A percentile compares a stretch with the other conserved stretches of the same genome.
Conservation (phyloP, 2,888 invertebrate species). For the Drosophila nr. medialis region DNA sequence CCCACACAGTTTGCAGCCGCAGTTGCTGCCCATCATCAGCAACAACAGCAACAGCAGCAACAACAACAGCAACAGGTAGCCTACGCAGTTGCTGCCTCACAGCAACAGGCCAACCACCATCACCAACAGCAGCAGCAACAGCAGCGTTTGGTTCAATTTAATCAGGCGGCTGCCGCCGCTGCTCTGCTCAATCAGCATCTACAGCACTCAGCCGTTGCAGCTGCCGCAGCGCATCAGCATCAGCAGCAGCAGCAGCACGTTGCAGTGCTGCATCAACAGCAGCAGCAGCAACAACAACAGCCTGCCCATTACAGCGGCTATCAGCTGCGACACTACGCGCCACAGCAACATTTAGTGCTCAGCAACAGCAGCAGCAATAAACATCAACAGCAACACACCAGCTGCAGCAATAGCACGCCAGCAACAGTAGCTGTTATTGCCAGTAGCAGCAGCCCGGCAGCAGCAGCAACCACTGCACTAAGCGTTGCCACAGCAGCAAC, state of each 20-base stretch:
- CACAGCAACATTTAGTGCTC: conserved; percentile 68
- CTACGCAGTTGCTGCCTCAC: conserved; percentile 59
- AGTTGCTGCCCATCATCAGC: conserved; percentile 78
- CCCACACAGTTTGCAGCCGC: conserved; percentile 81
- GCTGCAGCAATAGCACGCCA: conserved; percentile 50
- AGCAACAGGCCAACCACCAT: conserved; percentile 77
- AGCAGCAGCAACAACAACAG: conserved; percentile 72
- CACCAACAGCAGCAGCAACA: conserved; percentile 69
- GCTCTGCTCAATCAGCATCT: conserved; percentile 82
- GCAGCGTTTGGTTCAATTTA: conserved; percentile 81
- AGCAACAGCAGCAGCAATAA: conserved; percentile 60
- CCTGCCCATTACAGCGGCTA: conserved; percentile 79
- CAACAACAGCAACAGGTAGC: conserved; percentile 55
- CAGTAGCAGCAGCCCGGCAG: conserved; percentile 46
- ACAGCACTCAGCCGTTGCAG: conserved; percentile 75
- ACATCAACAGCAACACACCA: conserved; percentile 54
- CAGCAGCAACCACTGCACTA: conserved; percentile 35
- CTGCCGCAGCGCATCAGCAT: conserved; percentile 82
- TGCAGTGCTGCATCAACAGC: conserved; percentile 72
- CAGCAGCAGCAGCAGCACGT: conserved; percentile 78
- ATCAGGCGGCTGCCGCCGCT: conserved; percentile 79
- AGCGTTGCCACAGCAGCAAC: conserved; percentile 52
- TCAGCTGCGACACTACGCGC: conserved; percentile 76
- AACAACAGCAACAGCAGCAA: conserved; percentile 59
- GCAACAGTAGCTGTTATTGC: conserved; percentile 49